Evolutionary conservation across 1,140 invertebrate genomes (phyloP).

Genomic region (Leptonema lineaticorne): DNA sequence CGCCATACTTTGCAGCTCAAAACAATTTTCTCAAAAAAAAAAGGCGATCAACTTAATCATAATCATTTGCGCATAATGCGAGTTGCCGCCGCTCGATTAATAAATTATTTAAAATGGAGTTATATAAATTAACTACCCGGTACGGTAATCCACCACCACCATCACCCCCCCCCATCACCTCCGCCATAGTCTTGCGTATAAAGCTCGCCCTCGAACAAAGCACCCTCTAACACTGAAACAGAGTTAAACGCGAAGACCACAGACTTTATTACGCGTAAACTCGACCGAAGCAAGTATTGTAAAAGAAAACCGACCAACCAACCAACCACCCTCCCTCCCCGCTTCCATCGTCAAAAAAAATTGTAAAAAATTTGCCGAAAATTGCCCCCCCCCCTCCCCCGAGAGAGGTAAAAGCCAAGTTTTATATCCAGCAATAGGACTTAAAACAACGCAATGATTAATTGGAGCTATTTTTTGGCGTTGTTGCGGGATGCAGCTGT

Average conservation of each 20-base stretch:
- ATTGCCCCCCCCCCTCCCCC: no score
- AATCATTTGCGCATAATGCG: no score
- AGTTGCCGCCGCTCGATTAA: no score
- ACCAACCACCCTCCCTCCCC: no score
- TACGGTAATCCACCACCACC: neutral
- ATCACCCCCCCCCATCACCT: neutral
- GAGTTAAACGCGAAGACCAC: constrained; percentile 7
- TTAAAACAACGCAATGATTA: constrained; percentile 16
- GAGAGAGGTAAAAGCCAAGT: neutral
- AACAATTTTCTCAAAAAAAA: no score
- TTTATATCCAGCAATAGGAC: neutral
- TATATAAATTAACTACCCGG: neutral
- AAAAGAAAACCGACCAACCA: constrained; percentile 1
- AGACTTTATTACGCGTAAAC: constrained; percentile 16
- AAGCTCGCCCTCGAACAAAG: neutral
- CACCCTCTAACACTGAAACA: neutral
- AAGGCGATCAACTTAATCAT: no score
- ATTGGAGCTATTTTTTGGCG: constrained; percentile 5
- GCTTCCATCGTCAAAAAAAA: no score
- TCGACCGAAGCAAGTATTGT: neutral
- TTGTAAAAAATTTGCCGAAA: no score
- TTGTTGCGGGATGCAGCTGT: constrained; percentile 11
- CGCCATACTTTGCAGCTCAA: no score
- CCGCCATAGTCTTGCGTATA: neutral
- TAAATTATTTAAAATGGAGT: constrained; percentile 7